phyloP scores from a whole-genome alignment of 2,797 vertebrate genomes.

The Periparus ater region DNA sequence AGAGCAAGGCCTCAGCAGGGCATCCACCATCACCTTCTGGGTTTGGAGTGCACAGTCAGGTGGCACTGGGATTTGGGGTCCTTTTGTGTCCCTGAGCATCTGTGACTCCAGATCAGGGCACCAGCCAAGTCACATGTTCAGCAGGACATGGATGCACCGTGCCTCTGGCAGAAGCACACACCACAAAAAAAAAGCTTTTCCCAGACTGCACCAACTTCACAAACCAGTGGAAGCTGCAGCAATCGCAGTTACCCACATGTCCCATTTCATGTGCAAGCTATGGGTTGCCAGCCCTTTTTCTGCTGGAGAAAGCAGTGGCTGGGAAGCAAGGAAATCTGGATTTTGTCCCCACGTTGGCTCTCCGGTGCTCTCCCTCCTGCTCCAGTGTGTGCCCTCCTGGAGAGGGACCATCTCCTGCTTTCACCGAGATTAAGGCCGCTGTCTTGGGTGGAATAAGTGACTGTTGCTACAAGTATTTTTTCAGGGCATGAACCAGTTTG shows the following conservation, averaged over 20 bases:
- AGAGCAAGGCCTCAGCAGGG: rapidly evolving
- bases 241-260: rapidly evolving
- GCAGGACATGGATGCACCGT: neutral
- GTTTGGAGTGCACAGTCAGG: neutral
- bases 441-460: neutral
- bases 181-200: neutral
- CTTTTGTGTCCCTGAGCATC: neutral
- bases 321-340: neutral
- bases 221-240: neutral
- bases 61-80: neutral
- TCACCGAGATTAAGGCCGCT: neutral
- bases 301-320: neutral
- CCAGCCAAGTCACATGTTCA: rapidly evolving
- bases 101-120: neutral
- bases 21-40: neutral
- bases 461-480: neutral
- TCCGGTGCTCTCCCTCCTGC: neutral
- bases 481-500: neutral
- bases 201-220: neutral
- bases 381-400: neutral
- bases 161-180: neutral
- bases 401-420: neutral
- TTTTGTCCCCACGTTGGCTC: neutral
- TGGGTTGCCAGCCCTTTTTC: neutral
- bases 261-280: rapidly evolving